Percentiles rank a stretch among this genome's conserved stretches.
These are phyloP conservation scores for Centropus unirufus DNA, from an alignment of 2,113 vertebrate genomes.

Conservation along the genomic window DNA sequence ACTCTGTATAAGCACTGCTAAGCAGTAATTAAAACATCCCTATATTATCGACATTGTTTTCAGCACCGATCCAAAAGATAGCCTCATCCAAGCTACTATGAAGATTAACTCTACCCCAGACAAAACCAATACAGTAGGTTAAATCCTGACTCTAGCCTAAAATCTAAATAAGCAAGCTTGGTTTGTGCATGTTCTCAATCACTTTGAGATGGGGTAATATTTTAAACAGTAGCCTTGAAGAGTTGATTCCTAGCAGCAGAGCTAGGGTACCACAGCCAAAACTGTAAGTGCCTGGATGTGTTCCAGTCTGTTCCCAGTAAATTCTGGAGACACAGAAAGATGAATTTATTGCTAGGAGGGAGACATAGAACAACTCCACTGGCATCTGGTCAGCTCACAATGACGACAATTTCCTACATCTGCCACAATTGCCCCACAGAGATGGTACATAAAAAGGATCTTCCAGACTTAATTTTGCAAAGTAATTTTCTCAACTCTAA, in stretches of 20 bases:
- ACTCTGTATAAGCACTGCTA: background rate
- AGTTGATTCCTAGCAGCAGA: background rate
- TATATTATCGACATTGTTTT: background rate
- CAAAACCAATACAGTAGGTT: background rate
- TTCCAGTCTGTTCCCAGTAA: background rate
- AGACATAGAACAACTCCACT: background rate
- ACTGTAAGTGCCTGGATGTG: background rate
- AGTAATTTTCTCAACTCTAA: background rate
- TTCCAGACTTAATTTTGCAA: background rate
- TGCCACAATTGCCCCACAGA: background rate
- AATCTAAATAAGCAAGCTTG: background rate
- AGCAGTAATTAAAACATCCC: rapidly evolving
- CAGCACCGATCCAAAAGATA: background rate
- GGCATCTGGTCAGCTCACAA: background rate
- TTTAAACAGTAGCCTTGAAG: background rate
- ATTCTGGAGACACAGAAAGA: background rate
- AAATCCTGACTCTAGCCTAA: background rate
- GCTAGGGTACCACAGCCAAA: background rate
- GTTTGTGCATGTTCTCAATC: background rate
- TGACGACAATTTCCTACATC: background rate
- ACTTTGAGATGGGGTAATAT: background rate
- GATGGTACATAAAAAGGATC: background rate
- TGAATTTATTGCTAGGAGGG: background rate
- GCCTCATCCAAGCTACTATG: rapidly evolving
- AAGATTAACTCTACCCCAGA: background rate